phyloP scores from a whole-genome alignment of 53 echinoderm and acorn worm species.

The Paelopatides confundens region DNA sequence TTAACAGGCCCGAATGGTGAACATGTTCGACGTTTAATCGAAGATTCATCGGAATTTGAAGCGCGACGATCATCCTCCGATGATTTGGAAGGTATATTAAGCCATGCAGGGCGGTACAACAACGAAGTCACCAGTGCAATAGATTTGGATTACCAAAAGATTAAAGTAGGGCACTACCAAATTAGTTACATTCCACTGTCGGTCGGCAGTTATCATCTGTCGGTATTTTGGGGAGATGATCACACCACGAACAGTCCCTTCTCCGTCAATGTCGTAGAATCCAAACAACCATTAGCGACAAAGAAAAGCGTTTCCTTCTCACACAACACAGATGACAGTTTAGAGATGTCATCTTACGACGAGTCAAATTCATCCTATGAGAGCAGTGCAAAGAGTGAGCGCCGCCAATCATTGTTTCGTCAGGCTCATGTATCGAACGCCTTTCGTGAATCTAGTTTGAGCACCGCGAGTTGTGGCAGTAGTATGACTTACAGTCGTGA shows the following conservation, averaged over 20 bases:
- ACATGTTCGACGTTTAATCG: conserved; percentile 68
- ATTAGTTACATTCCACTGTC: conserved; percentile 82
- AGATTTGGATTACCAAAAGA: conserved; percentile 84
- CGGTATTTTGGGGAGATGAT: conserved; percentile 90
- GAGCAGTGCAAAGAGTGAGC: conserved; percentile 18
- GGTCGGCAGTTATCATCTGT: conserved; percentile 68
- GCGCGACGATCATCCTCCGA: conserved; percentile 29
- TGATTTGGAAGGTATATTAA: conserved; percentile 50
- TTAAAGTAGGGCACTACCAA: conserved; percentile 86
- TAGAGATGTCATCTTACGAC: not conserved
- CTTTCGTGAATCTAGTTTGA: conserved; percentile 67
- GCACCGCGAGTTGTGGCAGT: conserved; percentile 36
- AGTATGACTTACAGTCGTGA: not conserved
- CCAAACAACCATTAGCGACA: conserved; percentile 1
- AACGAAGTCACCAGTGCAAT: conserved; percentile 58
- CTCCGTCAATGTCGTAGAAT: conserved; percentile 55
- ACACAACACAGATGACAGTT: not conserved
- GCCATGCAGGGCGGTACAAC: not conserved
- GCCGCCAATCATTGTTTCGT: conserved; percentile 86
- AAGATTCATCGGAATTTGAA: conserved; percentile 47
- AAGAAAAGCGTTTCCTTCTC: conserved; percentile 47
- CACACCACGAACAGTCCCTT: conserved; percentile 96
- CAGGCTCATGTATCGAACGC: conserved; percentile 75
- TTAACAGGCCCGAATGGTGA: conserved; percentile 77
- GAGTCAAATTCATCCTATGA: not conserved